A percentile compares a stretch with the other conserved stretches of the same genome.
These are phyloP conservation scores for Sycophila sp. DNA, from an alignment of 1,140 invertebrate genomes.

Conservation along the genomic window DNA sequence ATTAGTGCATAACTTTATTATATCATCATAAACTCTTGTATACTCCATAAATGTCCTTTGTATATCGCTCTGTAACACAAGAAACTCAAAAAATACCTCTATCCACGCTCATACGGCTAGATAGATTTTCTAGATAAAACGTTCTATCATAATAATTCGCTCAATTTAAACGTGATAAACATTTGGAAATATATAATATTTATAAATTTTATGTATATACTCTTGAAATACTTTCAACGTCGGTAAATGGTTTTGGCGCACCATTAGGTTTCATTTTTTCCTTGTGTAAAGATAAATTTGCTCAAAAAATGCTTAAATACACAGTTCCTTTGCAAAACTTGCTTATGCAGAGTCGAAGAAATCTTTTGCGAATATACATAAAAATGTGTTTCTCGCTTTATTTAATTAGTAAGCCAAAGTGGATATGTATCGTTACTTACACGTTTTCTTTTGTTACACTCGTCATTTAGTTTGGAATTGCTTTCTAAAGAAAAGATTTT, in stretches of 20 bases:
- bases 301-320: slow-evolving; percentile 25
- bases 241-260: slow-evolving; percentile 30
- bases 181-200: slow-evolving; percentile 27
- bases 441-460: background rate
- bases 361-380: slow-evolving; percentile 1
- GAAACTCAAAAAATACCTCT: too few relatives aligned
- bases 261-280: slow-evolving; percentile 9
- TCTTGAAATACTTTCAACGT: slow-evolving; percentile 33
- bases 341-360: background rate
- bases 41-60: slow-evolving; percentile 15
- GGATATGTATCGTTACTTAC: slow-evolving; percentile 26
- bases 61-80: slow-evolving; percentile 9
- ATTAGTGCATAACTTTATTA: slow-evolving; percentile 37
- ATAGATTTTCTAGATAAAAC: slow-evolving; percentile 5
- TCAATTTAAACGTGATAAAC: slow-evolving; percentile 22
- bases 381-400: background rate
- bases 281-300: background rate
- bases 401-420: slow-evolving; percentile 10
- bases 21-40: slow-evolving; percentile 29
- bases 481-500: slow-evolving; percentile 6
- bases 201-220: slow-evolving; percentile 13
- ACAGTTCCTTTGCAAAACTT: slow-evolving; percentile 1
- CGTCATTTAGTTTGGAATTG: slow-evolving; percentile 26
- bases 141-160: background rate
- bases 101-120: too few relatives aligned